Conservation (phyloP, 2,888 invertebrate species). For the Tiphia femorata region DNA sequence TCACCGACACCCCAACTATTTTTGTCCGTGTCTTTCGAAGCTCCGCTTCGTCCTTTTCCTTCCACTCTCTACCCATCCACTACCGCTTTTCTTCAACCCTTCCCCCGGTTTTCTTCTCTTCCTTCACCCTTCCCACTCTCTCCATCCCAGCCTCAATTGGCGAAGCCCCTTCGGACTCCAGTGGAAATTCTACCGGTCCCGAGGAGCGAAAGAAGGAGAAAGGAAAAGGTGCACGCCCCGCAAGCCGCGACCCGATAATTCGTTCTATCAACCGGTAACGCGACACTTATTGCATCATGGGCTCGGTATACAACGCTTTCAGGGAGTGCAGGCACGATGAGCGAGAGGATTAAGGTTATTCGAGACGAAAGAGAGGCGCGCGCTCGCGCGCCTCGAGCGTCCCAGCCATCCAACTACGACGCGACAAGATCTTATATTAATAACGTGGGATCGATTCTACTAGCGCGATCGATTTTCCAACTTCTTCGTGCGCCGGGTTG, state of each 20-base stretch:
- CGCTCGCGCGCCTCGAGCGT: no score
- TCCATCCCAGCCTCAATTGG: neutral
- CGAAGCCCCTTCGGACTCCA: neutral
- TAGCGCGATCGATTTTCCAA: no score
- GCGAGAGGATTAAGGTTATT: conserved; percentile 1
- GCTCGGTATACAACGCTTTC: conserved; percentile 20
- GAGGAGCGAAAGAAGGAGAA: conserved; percentile 15
- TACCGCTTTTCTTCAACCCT: neutral
- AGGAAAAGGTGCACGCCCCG: conserved; percentile 11
- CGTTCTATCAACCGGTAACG: conserved; percentile 28
- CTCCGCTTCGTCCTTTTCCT: neutral
- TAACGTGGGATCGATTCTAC: no score
- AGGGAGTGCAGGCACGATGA: conserved; percentile 6
- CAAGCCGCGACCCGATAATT: conserved; percentile 20
- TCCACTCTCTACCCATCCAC: neutral
- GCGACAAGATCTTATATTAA: no score
- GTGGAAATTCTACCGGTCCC: conserved; percentile 17
- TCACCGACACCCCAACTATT: neutral
- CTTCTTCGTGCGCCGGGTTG: no score
- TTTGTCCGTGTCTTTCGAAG: neutral
- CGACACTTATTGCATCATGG: conserved; percentile 37
- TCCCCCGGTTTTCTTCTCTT: neutral
- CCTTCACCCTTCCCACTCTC: neutral
- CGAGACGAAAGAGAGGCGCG: neutral
- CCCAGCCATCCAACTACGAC: no score